Conservation (phyloP, 2,888 invertebrate genomes). For the Cerceris ruficornis region DNA sequence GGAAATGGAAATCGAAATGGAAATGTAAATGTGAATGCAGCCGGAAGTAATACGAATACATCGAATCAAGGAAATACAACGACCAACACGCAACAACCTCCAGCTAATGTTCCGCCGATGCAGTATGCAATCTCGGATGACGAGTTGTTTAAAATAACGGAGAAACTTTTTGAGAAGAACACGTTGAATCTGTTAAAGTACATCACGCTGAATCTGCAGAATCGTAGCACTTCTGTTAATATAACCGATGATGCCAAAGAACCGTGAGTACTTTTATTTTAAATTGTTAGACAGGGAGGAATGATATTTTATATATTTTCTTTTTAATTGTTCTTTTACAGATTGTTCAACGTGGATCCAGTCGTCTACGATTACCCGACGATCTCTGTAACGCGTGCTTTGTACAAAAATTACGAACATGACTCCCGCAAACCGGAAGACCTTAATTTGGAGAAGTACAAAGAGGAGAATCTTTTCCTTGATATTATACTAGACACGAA, state of each 20-base stretch:
- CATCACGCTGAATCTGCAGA: slow-evolving; percentile 73
- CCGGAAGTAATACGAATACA: background rate
- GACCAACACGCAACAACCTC: slow-evolving; percentile 16
- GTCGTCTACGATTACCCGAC: slow-evolving; percentile 68
- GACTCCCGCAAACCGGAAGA: slow-evolving; percentile 69
- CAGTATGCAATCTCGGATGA: slow-evolving; percentile 67
- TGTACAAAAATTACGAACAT: slow-evolving; percentile 71
- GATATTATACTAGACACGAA: slow-evolving; percentile 73
- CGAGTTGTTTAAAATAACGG: slow-evolving; percentile 72
- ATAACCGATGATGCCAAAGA: slow-evolving; percentile 67
- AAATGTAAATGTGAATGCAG: background rate
- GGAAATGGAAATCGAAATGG: too few species aligned
- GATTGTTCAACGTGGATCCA: slow-evolving; percentile 68
- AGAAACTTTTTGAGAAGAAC: slow-evolving; percentile 71
- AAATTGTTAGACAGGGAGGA: background rate
- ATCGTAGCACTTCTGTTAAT: slow-evolving; percentile 52
- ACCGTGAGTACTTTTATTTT: slow-evolving; percentile 64
- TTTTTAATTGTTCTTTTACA: slow-evolving; percentile 45
- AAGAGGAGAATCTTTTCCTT: slow-evolving; percentile 70
- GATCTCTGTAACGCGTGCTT: slow-evolving; percentile 64
- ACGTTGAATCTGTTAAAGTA: slow-evolving; percentile 64
- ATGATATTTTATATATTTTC: background rate
- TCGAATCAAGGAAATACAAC: slow-evolving; percentile 1
- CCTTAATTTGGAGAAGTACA: slow-evolving; percentile 61
- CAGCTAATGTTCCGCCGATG: background rate